Evolutionary conservation across 2,113 vertebrate species (phyloP).

Genomic region (Camelus dromedarius): DNA sequence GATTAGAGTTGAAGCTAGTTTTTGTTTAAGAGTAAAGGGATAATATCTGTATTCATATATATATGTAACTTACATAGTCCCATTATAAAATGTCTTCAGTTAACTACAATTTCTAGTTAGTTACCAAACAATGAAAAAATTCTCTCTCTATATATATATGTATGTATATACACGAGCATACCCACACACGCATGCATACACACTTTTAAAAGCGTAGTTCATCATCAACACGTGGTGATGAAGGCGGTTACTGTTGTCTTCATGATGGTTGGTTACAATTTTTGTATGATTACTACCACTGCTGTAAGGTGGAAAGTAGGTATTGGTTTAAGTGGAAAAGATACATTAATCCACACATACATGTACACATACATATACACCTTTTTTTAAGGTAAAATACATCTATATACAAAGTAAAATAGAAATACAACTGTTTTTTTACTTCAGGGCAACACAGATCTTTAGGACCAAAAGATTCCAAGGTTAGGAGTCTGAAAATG

Average conservation of each 20-base stretch:
- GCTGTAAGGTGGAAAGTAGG: neutral
- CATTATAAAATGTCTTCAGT: neutral
- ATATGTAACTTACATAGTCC: neutral
- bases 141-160: neutral
- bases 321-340: neutral
- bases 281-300: neutral
- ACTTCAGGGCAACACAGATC: constrained; percentile 94
- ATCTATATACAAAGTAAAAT: neutral
- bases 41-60: neutral
- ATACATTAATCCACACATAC: too few relatives aligned
- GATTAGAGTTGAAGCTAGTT: neutral
- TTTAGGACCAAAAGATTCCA: constrained; percentile 95
- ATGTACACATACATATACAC: neutral
- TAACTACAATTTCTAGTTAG: neutral
- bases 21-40: neutral
- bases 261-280: neutral
- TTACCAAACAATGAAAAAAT: neutral
- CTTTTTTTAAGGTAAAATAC: neutral
- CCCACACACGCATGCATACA: rapidly evolving
- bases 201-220: neutral
- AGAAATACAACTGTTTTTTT: constrained; percentile 37
- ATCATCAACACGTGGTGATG: neutral
- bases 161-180: neutral
- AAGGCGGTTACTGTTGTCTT: neutral
- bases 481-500: constrained; percentile 96